A percentile compares a stretch with the other conserved stretches of the same genome.
phyloP scores from a whole-genome alignment of 2,888 invertebrate genomes.

The Glaucopsyche alexis region DNA sequence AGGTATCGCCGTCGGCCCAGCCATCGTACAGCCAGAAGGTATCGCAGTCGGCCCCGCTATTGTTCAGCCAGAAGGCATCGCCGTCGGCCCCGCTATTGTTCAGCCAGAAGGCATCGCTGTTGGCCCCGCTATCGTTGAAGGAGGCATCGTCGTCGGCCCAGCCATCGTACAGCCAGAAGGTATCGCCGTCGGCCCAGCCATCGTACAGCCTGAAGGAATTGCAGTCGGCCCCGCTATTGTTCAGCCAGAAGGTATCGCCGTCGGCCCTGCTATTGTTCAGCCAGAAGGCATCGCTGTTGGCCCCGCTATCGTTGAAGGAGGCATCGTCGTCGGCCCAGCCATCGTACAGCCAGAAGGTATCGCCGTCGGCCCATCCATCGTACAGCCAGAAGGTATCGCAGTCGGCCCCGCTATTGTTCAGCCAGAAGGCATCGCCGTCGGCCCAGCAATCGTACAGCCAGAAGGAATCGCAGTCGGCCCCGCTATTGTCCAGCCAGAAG shows the following conservation, averaged over 20 bases:
- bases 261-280: conserved; percentile 31
- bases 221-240: conserved; percentile 31
- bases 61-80: conserved; percentile 10
- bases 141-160: background rate
- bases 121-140: background rate
- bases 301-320: conserved; percentile 31
- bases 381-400: background rate
- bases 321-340: background rate
- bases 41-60: conserved; percentile 29
- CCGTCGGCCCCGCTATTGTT: conserved; percentile 8
- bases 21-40: background rate
- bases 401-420: conserved; percentile 34
- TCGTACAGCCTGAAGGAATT: conserved; percentile 28
- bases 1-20: background rate
- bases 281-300: conserved; percentile 28
- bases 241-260: conserved; percentile 13
- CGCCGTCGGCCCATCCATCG: conserved; percentile 18
- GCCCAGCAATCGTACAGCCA: background rate
- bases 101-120: conserved; percentile 7
- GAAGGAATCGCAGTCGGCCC: conserved; percentile 13
- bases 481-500: background rate
- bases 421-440: conserved; percentile 9
- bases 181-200: conserved; percentile 26
- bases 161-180: conserved; percentile 21
- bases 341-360: background rate